Evolutionary conservation across 1,140 invertebrate genomes (phyloP).

Genomic region (Caenorhabditis tropicalis): DNA sequence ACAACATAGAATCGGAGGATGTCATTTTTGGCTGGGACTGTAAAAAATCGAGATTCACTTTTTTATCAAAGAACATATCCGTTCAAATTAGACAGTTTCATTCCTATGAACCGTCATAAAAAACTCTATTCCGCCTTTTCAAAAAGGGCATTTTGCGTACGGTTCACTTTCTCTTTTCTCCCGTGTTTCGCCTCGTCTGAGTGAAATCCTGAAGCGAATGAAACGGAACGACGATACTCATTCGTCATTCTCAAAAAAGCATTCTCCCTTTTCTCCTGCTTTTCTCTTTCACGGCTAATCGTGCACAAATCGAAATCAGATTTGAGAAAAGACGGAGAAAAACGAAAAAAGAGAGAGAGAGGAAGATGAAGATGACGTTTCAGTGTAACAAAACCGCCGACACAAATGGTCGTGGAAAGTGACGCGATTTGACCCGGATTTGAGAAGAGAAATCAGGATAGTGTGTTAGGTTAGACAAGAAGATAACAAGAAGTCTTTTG

Average conservation of each 20-base stretch:
- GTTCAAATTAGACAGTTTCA: background rate
- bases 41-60: background rate
- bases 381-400: background rate
- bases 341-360: background rate
- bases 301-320: constrained; percentile 36
- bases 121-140: background rate
- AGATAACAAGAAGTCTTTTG: background rate
- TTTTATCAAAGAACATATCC: background rate
- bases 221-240: constrained; percentile 15
- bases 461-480: background rate
- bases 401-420: background rate
- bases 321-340: background rate
- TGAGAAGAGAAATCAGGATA: background rate
- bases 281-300: constrained; percentile 16
- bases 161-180: constrained; percentile 20
- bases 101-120: background rate
- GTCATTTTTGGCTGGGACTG: constrained; percentile 59
- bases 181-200: background rate
- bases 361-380: background rate
- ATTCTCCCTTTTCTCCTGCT: background rate
- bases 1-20: constrained; percentile 72
- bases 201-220: constrained; percentile 27
- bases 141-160: constrained; percentile 20
- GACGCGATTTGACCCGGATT: constrained; percentile 31
- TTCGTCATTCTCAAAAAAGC: constrained; percentile 22